Conservation (phyloP, 2,113 vertebrate species). For the Montifringilla adamsi region DNA sequence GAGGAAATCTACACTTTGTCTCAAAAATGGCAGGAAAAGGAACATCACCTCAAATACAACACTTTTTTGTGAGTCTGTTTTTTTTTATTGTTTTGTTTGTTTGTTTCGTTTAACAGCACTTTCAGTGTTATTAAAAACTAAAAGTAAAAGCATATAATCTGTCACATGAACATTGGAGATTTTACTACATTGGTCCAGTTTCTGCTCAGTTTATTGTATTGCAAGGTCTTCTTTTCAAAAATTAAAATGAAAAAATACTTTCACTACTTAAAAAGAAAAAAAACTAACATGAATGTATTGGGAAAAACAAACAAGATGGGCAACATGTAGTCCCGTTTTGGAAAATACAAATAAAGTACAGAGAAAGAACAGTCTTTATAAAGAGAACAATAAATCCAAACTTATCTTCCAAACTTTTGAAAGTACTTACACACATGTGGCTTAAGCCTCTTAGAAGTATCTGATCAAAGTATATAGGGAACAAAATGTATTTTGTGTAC, state of each 20-base stretch:
- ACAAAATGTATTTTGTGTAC: neutral
- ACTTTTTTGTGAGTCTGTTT: neutral
- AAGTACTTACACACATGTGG: neutral
- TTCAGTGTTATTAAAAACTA: neutral
- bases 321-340: neutral
- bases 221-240: neutral
- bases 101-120: neutral
- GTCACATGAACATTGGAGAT: neutral
- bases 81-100: no score
- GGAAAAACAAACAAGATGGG: neutral
- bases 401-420: neutral
- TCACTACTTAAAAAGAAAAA: neutral
- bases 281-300: fast-evolving
- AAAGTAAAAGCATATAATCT: neutral
- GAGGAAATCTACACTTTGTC: neutral
- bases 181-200: neutral
- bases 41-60: no score
- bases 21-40: neutral
- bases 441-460: neutral
- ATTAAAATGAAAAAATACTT: neutral
- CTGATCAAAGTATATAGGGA: neutral
- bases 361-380: neutral
- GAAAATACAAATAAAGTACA: neutral
- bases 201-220: neutral
- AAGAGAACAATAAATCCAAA: neutral